These are phyloP conservation scores for Pachyseris speciosa DNA, from an alignment of 64 coral and sea anemone genomes.

Conservation along the genomic window DNA sequence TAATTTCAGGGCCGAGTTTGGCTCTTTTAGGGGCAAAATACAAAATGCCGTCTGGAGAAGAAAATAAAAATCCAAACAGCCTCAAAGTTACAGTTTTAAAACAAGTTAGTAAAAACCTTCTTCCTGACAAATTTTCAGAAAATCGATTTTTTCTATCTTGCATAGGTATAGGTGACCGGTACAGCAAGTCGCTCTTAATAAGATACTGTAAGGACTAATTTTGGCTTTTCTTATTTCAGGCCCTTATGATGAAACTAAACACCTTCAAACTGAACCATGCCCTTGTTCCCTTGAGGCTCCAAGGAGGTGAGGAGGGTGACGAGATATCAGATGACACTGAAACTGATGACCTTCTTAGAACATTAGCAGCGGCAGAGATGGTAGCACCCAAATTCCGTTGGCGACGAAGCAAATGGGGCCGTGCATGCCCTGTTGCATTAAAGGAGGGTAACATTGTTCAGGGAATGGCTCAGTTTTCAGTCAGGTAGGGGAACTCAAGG, in stretches of 20 bases:
- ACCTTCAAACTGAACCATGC: slow-evolving; percentile 91
- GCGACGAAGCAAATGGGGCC: slow-evolving; percentile 91
- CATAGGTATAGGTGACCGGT: no score
- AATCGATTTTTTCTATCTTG: no score
- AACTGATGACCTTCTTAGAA: slow-evolving; percentile 87
- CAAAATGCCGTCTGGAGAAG: no score
- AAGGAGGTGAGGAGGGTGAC: slow-evolving; percentile 84
- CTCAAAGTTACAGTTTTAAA: no score
- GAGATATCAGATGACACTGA: slow-evolving; percentile 94
- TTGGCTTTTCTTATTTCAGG: no score
- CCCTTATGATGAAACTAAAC: slow-evolving; percentile 96
- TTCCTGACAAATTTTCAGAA: no score
- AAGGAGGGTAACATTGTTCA: slow-evolving; percentile 84
- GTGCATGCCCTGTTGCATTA: slow-evolving; percentile 84
- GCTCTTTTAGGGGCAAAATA: no score
- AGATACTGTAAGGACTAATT: no score
- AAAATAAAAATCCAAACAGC: no score
- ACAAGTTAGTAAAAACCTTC: no score
- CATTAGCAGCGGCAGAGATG: slow-evolving; percentile 89
- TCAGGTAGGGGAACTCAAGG: slow-evolving; percentile 58
- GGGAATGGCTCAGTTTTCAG: slow-evolving; percentile 79
- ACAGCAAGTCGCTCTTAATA: no score
- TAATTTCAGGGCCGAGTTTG: no score
- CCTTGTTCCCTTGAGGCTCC: slow-evolving; percentile 77
- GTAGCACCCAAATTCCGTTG: slow-evolving; percentile 94